A percentile compares a stretch with the other conserved stretches of the same genome.
phyloP scores from a whole-genome alignment of 2,113 vertebrate species.

The Gulo gulo region DNA sequence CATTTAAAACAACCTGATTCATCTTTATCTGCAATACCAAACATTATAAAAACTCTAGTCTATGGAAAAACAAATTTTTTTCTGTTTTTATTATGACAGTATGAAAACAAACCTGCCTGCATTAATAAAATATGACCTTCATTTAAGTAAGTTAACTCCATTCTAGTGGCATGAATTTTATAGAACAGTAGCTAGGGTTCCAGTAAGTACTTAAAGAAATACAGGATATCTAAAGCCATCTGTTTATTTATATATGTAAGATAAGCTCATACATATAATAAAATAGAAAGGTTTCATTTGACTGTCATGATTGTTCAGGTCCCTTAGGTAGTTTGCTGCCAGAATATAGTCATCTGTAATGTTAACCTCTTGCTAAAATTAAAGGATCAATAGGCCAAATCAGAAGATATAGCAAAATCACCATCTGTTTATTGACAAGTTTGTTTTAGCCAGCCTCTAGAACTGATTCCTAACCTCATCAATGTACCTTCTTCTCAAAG shows the following conservation, averaged over 20 bases:
- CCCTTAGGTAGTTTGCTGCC: not conserved
- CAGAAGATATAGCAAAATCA: not conserved
- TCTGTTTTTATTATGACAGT: not conserved
- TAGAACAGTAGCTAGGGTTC: not conserved
- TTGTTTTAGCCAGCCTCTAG: not conserved
- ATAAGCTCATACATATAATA: not conserved
- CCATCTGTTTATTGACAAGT: not conserved
- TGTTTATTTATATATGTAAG: not conserved
- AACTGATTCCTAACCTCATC: not conserved
- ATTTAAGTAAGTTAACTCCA: not conserved
- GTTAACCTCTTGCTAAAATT: not conserved
- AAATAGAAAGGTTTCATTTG: not conserved
- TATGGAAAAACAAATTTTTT: not conserved
- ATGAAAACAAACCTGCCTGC: not conserved
- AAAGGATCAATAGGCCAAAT: not conserved
- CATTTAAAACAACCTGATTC: not conserved
- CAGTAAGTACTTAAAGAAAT: slow-evolving; percentile 4
- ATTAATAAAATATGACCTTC: not conserved
- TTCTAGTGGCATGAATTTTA: not conserved
- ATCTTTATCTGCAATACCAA: not conserved
- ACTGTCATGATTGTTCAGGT: not conserved
- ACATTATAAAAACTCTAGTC: slow-evolving; percentile 23
- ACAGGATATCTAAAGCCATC: not conserved
- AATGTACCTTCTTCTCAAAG: not conserved
- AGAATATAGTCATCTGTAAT: not conserved